Percentiles rank a stretch among this genome's conserved stretches.
phyloP scores from a whole-genome alignment of 64 coral and sea anemone species.

The Hydrozoanthus tunicans region DNA sequence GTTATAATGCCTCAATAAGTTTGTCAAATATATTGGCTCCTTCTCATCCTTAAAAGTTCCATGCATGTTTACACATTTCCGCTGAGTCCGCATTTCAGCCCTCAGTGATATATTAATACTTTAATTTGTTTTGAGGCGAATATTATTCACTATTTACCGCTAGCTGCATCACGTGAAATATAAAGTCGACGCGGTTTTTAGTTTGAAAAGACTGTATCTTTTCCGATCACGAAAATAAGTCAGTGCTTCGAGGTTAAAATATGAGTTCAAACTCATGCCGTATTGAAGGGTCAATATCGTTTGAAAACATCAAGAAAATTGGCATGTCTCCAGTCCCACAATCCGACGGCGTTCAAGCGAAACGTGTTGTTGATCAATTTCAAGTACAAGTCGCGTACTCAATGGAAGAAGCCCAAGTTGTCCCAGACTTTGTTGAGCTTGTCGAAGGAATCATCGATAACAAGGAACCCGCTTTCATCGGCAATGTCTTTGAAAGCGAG shows the following conservation, averaged over 20 bases:
- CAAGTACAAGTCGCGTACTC: not conserved
- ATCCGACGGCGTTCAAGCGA: not conserved
- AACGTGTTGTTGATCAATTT: not conserved
- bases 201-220: not conserved
- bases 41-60: not conserved
- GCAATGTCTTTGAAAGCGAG: constrained; percentile 27
- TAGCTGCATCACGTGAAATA: constrained; percentile 36
- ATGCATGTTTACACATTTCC: constrained; percentile 2
- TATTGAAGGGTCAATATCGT: not conserved
- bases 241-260: not conserved
- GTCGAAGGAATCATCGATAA: constrained; percentile 12
- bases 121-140: constrained; percentile 32
- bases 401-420: constrained; percentile 55
- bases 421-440: constrained; percentile 46
- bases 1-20: not conserved
- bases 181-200: not conserved
- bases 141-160: constrained; percentile 2
- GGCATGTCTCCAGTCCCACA: not conserved
- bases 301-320: not conserved
- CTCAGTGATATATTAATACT: constrained; percentile 13
- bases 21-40: not conserved
- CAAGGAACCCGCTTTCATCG: not conserved
- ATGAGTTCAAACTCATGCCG: not conserved
- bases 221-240: not conserved
- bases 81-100: constrained; percentile 27